These are phyloP conservation scores for Endotricha flammealis DNA, from an alignment of 2,888 invertebrate species.

Conservation along the genomic window DNA sequence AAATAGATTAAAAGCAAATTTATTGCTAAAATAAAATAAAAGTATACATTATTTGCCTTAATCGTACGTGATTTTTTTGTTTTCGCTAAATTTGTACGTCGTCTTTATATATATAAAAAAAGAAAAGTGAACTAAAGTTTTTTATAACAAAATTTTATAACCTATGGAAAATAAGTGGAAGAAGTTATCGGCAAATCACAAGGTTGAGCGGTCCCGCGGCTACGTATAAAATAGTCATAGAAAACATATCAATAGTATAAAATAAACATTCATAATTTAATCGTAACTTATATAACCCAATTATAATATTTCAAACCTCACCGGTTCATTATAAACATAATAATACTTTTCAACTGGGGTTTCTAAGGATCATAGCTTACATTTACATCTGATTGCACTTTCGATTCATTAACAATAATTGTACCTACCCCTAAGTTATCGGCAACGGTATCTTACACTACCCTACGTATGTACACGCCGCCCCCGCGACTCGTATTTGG, in stretches of 20 bases:
- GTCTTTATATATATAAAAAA: conserved; percentile 54
- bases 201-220: conserved; percentile 56
- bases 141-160: conserved; percentile 27
- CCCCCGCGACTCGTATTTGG: conserved; percentile 66
- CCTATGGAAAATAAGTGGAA: conserved; percentile 25
- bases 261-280: conserved; percentile 75
- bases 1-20: conserved; percentile 75
- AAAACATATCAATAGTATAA: conserved; percentile 69
- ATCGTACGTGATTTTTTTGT: conserved; percentile 41
- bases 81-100: conserved; percentile 69
- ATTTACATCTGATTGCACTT: conserved; percentile 75
- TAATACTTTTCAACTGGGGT: conserved; percentile 77
- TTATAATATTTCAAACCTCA: conserved; percentile 75
- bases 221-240: conserved; percentile 56
- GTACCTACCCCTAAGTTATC: conserved; percentile 44
- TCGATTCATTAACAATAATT: conserved; percentile 67
- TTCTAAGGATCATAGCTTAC: conserved; percentile 62
- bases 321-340: conserved; percentile 76
- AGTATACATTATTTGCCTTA: conserved; percentile 67
- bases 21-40: conserved; percentile 76
- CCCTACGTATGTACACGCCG: conserved; percentile 62
- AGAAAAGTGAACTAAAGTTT: conserved; percentile 31
- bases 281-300: conserved; percentile 71
- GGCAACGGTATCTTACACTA: conserved; percentile 57
- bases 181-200: conserved; percentile 39